Evolutionary conservation across 2,797 vertebrate species (phyloP).

Genomic region (Trematomus bernacchii): DNA sequence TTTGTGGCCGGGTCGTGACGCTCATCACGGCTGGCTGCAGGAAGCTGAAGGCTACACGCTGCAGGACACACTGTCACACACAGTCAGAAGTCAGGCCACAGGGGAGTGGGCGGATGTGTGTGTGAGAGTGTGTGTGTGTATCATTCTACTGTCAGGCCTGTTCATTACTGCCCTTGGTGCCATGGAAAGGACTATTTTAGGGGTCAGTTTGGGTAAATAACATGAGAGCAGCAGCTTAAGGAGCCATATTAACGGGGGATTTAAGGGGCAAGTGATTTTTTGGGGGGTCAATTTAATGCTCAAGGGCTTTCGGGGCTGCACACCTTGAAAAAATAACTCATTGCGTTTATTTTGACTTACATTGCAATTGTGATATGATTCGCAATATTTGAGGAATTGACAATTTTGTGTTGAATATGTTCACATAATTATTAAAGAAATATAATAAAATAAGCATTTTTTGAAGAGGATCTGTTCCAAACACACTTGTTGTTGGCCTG

Average conservation of each 20-base stretch:
- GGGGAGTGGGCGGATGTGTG: slow-evolving; percentile 40
- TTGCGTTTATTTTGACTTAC: too few relatives aligned
- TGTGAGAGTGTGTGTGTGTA: slow-evolving; percentile 35
- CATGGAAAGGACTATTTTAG: slow-evolving; percentile 42
- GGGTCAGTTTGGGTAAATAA: slow-evolving; percentile 40
- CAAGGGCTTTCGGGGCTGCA: too few relatives aligned
- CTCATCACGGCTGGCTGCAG: slow-evolving; percentile 77
- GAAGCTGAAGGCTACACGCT: slow-evolving; percentile 69
- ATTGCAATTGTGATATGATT: too few relatives aligned
- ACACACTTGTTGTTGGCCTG: too few relatives aligned
- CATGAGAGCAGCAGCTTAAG: slow-evolving; percentile 33
- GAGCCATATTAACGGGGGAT: slow-evolving; percentile 18
- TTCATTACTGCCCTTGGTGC: slow-evolving; percentile 36
- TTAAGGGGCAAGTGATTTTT: slow-evolving; percentile 36
- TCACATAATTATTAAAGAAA: too few relatives aligned
- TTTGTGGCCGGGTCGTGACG: slow-evolving; percentile 73
- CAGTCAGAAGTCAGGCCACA: slow-evolving; percentile 73
- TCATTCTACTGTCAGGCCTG: slow-evolving; percentile 52
- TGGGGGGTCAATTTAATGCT: slow-evolving; percentile 31
- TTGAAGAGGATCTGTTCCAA: too few relatives aligned
- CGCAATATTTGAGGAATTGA: too few relatives aligned
- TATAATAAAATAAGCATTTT: too few relatives aligned
- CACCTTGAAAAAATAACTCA: too few relatives aligned
- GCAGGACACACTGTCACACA: slow-evolving; percentile 68
- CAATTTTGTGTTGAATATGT: too few relatives aligned